Evolutionary conservation across 2,888 invertebrate genomes (phyloP), one percentile per base, ranked within the genome.

Genomic region (Scrobipalpa atriplicella): DNA sequence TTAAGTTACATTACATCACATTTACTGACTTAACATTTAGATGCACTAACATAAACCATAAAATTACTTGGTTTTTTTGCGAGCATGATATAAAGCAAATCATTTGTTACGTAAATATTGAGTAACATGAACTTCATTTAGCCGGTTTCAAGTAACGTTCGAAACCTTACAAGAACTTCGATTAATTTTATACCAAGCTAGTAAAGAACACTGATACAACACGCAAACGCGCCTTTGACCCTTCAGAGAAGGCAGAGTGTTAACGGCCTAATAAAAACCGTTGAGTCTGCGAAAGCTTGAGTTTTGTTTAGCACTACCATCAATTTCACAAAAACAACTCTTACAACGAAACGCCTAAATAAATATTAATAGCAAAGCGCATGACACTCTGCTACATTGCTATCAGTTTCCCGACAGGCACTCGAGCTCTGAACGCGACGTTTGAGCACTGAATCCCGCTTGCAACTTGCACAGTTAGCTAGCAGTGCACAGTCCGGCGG

Each of bases 381-480:
- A 13, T 13, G 6, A 47, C 16, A 47, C 16, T 16, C 6, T 0
- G 8, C 8, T 6, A 47, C n/a, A 16, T 47, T 47, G n/a, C 47
- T 16, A n/a, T 47, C 47, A 13, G 13, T n/a, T 47, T n/a, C n/a
- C n/a, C 8, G 47, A n/a, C 16, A 47, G 47, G 47, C 47, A 8
- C 47, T 47, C 6, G 3, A 58, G 8, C 38, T 11, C 8, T 1
- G 0, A 13, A 58, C 36, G 38, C 58, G 16, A 58, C 58, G 8
- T 58, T n/a, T 2, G 7, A 56, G 58, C 58, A n/a, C 58, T 16
- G 38, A 38, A 7, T 58, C 29, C 38, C 36, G 36, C 7, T 29
- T 6, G 8, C 58, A n/a, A 38, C 58, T 58, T 58, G 58, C 58
- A 36, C 21, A 29, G 58, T 58, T n/a, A 29, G 29, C 29, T 58